Conservation (phyloP, 2,888 invertebrate species). For the Parasteatoda lunata region DNA sequence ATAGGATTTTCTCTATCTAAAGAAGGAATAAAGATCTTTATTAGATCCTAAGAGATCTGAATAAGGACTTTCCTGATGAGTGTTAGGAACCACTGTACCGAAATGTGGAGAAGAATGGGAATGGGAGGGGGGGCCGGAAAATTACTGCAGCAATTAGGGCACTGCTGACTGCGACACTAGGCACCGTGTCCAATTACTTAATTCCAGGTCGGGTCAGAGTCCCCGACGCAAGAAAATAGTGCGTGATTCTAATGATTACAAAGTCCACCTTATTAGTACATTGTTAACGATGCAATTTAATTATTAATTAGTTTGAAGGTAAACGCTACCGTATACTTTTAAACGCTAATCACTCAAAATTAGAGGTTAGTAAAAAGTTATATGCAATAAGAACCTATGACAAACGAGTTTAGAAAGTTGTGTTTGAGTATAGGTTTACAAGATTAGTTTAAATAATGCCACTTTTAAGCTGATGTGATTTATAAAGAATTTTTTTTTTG, state of each 20-base stretch:
- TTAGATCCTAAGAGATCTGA: not conserved
- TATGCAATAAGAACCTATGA: not conserved
- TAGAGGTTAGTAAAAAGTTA: not conserved
- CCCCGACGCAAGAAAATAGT: constrained; percentile 12
- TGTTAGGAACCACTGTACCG: too few relatives aligned
- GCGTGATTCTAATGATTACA: constrained; percentile 33
- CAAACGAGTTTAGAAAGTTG: not conserved
- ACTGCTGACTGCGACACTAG: not conserved
- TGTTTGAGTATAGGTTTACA: not conserved
- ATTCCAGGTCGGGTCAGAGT: constrained; percentile 10
- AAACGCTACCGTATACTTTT: not conserved
- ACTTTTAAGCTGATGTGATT: too few relatives aligned
- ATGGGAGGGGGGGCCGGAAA: not conserved
- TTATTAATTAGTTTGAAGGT: not conserved
- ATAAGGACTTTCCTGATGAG: not conserved
- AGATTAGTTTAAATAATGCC: too few relatives aligned
- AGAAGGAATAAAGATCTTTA: not conserved
- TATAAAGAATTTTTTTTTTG: too few relatives aligned
- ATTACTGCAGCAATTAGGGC: not conserved
- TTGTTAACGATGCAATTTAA: not conserved
- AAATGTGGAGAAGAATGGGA: too few relatives aligned
- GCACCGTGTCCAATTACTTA: constrained; percentile 33
- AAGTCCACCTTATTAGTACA: not conserved
- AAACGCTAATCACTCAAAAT: not conserved
- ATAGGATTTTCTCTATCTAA: too few relatives aligned